These are phyloP conservation scores for Xiphophorus maculatus DNA, from an alignment of 2,113 vertebrate genomes.

Conservation along the genomic window DNA sequence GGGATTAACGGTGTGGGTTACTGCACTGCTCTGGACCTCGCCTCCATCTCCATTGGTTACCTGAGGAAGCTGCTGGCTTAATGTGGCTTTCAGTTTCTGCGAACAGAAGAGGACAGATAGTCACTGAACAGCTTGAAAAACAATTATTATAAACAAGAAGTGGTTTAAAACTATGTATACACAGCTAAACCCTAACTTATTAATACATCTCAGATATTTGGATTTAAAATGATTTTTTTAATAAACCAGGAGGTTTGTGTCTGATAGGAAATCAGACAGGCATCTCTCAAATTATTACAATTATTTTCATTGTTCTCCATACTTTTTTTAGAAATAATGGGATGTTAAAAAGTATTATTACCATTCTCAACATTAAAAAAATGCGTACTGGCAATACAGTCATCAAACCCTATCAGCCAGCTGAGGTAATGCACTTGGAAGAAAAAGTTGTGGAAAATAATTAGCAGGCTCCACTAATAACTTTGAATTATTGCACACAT, in stretches of 20 bases:
- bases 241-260: background rate
- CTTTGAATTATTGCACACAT: no score
- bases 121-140: background rate
- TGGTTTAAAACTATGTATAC: background rate
- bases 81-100: constrained; percentile 90
- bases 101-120: constrained; percentile 43
- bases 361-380: background rate
- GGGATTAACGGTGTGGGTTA: constrained; percentile 72
- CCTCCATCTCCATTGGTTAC: constrained; percentile 91
- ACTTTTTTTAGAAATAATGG: no score
- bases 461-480: background rate
- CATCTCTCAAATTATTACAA: no score
- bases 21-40: constrained; percentile 86
- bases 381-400: background rate
- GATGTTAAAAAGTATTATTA: no score
- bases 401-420: background rate
- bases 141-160: background rate
- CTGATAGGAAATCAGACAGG: background rate
- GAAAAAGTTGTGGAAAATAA: no score
- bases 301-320: no score
- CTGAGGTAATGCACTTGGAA: no score
- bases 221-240: background rate
- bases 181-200: background rate
- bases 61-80: constrained; percentile 95
- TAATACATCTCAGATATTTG: background rate